Evolutionary conservation across 2,113 vertebrate species (phyloP).

Genomic region (Ornithorhynchus anatinus): DNA sequence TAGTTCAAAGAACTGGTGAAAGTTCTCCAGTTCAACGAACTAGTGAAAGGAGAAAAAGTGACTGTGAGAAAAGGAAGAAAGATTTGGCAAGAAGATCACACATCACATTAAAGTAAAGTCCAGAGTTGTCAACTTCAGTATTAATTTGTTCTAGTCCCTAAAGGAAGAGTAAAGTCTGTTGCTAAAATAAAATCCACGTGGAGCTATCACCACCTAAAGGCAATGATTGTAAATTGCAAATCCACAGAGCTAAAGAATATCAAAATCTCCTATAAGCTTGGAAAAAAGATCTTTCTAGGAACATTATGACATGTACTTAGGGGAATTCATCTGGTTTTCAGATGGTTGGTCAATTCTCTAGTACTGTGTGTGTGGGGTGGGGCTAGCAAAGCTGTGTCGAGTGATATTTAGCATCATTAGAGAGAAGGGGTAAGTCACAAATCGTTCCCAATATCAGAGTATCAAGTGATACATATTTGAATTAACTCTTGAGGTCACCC

Average conservation of each 20-base stretch:
- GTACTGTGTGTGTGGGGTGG: too few relatives aligned
- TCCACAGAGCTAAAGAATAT: not conserved
- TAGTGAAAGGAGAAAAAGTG: not conserved
- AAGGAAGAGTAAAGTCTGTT: fast-evolving
- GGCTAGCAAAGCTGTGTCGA: too few relatives aligned
- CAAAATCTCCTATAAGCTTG: fast-evolving
- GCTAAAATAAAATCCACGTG: conserved; percentile 12
- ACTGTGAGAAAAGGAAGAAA: not conserved
- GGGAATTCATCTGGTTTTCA: too few relatives aligned
- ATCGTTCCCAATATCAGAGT: not conserved
- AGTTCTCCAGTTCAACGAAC: not conserved
- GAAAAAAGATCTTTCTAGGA: not conserved
- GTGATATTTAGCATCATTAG: too few relatives aligned
- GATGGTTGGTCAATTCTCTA: too few relatives aligned
- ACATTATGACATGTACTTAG: not conserved
- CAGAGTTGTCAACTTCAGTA: not conserved
- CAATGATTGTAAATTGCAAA: conserved; percentile 33
- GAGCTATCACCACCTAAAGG: conserved; percentile 66
- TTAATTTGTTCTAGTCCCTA: not conserved
- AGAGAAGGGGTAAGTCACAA: too few relatives aligned
- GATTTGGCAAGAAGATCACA: not conserved
- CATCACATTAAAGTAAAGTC: not conserved
- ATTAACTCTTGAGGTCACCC: not conserved
- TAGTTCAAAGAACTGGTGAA: not conserved
- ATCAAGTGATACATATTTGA: not conserved